Evolutionary conservation across 2,797 vertebrate genomes (phyloP), one percentile per base, ranked within the genome.

Genomic region (Lemur catta): DNA sequence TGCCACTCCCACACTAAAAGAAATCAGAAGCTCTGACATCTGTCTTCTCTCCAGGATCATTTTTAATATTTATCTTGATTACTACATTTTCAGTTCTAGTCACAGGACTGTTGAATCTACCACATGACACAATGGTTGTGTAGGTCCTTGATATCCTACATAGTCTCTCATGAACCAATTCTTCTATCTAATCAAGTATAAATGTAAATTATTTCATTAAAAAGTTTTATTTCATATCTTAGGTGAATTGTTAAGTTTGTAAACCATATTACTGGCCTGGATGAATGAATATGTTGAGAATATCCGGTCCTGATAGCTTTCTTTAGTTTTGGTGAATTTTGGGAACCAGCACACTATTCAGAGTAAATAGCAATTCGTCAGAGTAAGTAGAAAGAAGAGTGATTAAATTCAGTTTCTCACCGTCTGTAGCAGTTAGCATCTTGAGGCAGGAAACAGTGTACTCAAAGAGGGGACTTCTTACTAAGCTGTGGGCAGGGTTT

Each of bases 331-430:
- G 50, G 30, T 91, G 50, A 94, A 69, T 91, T 63, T 61, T 88
- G 84, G 55, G 91, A 97, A 94, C 17, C 0, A 22, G 55, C 4
- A 78, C 10, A 71, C 78, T 88, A 75, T 72, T 84, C 26, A 81
- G 59, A 41, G 41, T 67, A 17, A 89, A 74, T 8, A 89, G 79
- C 87, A 90, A 90, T 96, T 90, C 4, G 85, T 95, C 35, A 59
- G 38, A 55, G 24, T 55, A 6, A 88, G 79, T 67, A 74, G 78
- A 88, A 43, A 95, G 52, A 91, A 80, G 22, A 94, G 28, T 91
- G 81, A 96, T 89, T 95, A 61, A 65, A 88, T 46, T 96, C n/a
- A 75, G 22, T 72, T 92, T 95, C 61, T 92, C 8, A 84, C 38
- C 12, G 4, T 92, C 26, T 17, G 0, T 65, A 65, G 80, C 71